Evolutionary conservation across 1,140 invertebrate species (phyloP).

Genomic region (Trinorchestia longiramus): DNA sequence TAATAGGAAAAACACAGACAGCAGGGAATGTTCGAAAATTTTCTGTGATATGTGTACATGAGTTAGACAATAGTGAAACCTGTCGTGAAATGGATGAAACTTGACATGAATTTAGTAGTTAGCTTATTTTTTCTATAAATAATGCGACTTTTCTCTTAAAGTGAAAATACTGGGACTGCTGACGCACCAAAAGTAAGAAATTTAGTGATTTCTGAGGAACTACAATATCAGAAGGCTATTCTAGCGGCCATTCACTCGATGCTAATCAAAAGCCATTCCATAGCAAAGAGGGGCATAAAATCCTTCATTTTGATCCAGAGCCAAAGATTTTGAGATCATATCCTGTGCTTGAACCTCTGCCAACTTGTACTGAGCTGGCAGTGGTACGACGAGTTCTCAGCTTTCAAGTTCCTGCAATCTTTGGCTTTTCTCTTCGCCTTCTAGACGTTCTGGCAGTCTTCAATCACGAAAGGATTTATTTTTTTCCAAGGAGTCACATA

Average conservation of each 20-base stretch:
- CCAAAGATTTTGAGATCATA: slow-evolving; percentile 52
- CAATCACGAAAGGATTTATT: slow-evolving; percentile 53
- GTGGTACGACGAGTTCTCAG: background rate
- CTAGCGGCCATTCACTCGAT: slow-evolving; percentile 30
- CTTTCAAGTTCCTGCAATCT: background rate
- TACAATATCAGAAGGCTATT: slow-evolving; percentile 29
- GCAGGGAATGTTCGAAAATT: no score
- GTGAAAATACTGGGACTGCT: background rate
- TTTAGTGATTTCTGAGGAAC: slow-evolving; percentile 13
- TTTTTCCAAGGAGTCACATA: slow-evolving; percentile 48
- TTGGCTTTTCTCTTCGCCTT: background rate
- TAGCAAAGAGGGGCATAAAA: slow-evolving; percentile 49
- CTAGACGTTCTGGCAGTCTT: slow-evolving; percentile 38
- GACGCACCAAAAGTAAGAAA: background rate
- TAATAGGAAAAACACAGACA: no score
- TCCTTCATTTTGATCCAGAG: slow-evolving; percentile 54
- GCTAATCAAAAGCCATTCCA: slow-evolving; percentile 53
- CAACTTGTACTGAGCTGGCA: slow-evolving; percentile 19
- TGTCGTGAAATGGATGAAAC: no score
- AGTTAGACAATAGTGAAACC: no score
- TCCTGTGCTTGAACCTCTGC: slow-evolving; percentile 41
- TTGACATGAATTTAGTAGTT: no score
- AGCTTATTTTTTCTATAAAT: no score
- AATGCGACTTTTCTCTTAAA: no score
- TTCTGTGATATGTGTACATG: no score